These are phyloP conservation scores for Diarsia dahlii DNA, from an alignment of 2,888 invertebrate genomes.

Conservation along the genomic window DNA sequence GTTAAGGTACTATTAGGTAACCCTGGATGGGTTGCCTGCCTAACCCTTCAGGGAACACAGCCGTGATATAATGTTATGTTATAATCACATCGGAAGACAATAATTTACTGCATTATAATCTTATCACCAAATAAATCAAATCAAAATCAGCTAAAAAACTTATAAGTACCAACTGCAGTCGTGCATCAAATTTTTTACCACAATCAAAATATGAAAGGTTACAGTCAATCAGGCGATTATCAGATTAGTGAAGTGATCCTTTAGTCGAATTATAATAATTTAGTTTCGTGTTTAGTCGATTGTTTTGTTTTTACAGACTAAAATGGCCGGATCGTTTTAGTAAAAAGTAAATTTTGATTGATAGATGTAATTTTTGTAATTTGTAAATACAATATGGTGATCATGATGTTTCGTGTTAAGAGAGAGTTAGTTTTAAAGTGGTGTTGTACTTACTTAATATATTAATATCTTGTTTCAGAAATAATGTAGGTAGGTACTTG, in stretches of 20 bases:
- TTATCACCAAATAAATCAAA: slow-evolving; percentile 54
- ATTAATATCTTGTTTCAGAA: not conserved
- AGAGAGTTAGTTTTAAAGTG: slow-evolving; percentile 22
- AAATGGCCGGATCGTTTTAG: slow-evolving; percentile 62
- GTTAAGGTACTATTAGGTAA: too few species aligned
- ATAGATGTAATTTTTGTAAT: slow-evolving; percentile 64
- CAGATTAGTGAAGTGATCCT: slow-evolving; percentile 78
- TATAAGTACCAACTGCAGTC: slow-evolving; percentile 56
- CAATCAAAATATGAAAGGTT: slow-evolving; percentile 71
- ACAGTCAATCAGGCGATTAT: slow-evolving; percentile 75
- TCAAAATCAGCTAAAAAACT: slow-evolving; percentile 36
- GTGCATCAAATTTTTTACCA: slow-evolving; percentile 57
- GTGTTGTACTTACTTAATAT: not conserved
- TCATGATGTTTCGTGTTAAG: slow-evolving; percentile 31
- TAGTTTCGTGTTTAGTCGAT: slow-evolving; percentile 67
- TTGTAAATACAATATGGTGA: slow-evolving; percentile 51
- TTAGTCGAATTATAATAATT: slow-evolving; percentile 81
- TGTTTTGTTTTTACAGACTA: slow-evolving; percentile 65
- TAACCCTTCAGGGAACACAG: too few species aligned
- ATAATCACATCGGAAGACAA: not conserved
- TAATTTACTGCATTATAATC: slow-evolving; percentile 23
- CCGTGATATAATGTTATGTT: too few species aligned
- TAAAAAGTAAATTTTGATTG: slow-evolving; percentile 71
- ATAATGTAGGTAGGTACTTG: not conserved
- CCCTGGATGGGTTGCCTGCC: too few species aligned